Evolutionary conservation across 2,113 vertebrate genomes (phyloP), one percentile per base, ranked within the genome.

Genomic region (Raja brachyura): DNA sequence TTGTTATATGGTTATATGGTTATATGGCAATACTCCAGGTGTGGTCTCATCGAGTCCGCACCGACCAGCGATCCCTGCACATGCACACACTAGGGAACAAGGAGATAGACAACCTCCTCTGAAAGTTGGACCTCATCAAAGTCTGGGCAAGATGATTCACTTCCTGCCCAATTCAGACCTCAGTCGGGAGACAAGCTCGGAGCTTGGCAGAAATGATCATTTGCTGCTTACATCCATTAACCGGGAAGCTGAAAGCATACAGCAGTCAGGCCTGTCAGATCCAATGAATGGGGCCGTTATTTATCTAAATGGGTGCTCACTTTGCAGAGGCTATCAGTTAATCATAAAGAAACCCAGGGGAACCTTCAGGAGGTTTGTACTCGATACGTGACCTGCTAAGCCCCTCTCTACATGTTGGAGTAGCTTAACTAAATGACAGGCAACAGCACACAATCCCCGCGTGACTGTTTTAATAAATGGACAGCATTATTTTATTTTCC

Each of bases 231-330:
- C 83, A 88, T 88, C 56, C 81, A 86, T 86, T 86, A 61, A 61
- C 54, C 59, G 39, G 81, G 56, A 5, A 86, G 14, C 59, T 88
- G 83, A 88, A 31, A 63, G 83, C 83, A 33, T 61, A 88, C 28
- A 33, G n/a, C 83, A 88, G 28, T 88, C 83, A 31, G 83, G 18
- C 31, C 59, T 88, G 83, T 88, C 83, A 63, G n/a, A 61, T 31
- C n/a, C 83, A 88, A 88, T 88, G 83, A 88, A 88, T 88, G 83
- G 83, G 31, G 61, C 14, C 13, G 83, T 88, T 88, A 88, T 63
- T 88, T 88, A 88, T 88, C 61, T 31, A 14, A 88, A 63, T 88
- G 83, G 83, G 83, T 88, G 83, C 28, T n/a, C 13, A 33, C 59
- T 63, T 11, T 18, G 18, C 59, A 88, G 59, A 66, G 83, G 28